Evolutionary conservation across 2,888 invertebrate species (phyloP).

Genomic region (Ferdinandea cuprea): DNA sequence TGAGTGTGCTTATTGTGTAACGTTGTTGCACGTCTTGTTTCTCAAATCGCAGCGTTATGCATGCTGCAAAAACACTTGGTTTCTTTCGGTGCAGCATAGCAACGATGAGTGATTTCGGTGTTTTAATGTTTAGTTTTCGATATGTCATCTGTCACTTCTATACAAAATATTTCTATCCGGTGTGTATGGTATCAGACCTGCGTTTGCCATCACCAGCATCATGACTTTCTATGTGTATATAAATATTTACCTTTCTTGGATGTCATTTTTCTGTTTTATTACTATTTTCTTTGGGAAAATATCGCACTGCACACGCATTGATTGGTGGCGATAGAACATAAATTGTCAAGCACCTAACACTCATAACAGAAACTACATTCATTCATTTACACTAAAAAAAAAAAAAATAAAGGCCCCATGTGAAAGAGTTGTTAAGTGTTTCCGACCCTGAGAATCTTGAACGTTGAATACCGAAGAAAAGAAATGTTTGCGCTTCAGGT

Average conservation of each 20-base stretch:
- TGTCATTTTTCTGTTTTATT: constrained; percentile 6
- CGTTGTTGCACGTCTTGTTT: constrained; percentile 36
- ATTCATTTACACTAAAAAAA: constrained; percentile 55
- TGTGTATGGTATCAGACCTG: constrained; percentile 1
- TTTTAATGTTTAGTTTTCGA: constrained; percentile 27
- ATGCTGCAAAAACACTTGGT: constrained; percentile 18
- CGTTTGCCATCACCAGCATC: constrained; percentile 7
- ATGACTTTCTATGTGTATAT: constrained; percentile 26
- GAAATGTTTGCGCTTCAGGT: constrained; percentile 55
- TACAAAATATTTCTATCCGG: constrained; percentile 29
- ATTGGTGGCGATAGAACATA: constrained; percentile 52
- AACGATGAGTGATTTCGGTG: not conserved
- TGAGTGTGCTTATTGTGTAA: constrained; percentile 49
- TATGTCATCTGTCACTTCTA: constrained; percentile 38
- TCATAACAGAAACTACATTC: constrained; percentile 50
- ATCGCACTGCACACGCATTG: constrained; percentile 44
- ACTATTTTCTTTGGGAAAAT: constrained; percentile 12
- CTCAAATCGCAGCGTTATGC: constrained; percentile 26
- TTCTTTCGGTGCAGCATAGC: constrained; percentile 6
- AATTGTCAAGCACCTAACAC: constrained; percentile 59
- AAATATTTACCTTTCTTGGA: constrained; percentile 52
- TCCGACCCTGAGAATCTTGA: constrained; percentile 60
- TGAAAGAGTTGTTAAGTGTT: constrained; percentile 62
- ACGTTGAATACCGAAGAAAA: constrained; percentile 29
- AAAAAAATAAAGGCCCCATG: no score